Conservation (phyloP, 1,140 invertebrate species). For the Penaeus chinensis region DNA sequence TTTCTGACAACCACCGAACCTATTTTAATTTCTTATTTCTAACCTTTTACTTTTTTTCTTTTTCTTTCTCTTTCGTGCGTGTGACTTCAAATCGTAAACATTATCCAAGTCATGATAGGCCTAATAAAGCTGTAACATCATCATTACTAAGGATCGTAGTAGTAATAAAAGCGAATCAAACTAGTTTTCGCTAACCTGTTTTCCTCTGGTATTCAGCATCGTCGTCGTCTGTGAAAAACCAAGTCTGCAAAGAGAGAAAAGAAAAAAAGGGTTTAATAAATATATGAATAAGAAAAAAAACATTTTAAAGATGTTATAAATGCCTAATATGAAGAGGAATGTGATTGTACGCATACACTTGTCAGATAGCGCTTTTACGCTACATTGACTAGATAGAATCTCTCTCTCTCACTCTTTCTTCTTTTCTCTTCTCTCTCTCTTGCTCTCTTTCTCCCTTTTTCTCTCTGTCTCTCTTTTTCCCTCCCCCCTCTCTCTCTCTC, state of each 20-base stretch:
- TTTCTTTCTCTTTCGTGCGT: no score
- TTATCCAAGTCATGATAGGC: no score
- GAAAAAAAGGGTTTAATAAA: neutral
- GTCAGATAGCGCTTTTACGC: neutral
- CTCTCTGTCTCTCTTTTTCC: neutral
- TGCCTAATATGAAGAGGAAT: no score
- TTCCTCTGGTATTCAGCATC: slow-evolving; percentile 44
- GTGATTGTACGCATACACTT: neutral
- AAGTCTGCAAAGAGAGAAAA: slow-evolving; percentile 37
- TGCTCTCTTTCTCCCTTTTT: neutral
- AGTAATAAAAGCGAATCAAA: no score
- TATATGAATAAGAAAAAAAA: no score
- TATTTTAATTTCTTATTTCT: no score
- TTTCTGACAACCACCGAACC: no score
- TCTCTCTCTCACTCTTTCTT: neutral
- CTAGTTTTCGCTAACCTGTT: slow-evolving; percentile 23
- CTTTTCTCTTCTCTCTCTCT: neutral
- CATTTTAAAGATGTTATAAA: no score
- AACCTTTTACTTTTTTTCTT: no score
- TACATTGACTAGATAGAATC: neutral
- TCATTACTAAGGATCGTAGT: no score
- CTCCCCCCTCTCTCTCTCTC: neutral
- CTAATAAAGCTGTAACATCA: no score
- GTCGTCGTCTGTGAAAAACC: slow-evolving; percentile 50
- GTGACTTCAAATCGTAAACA: no score